Conservation (phyloP, 2,113 vertebrate species). For the Pitta sordida region DNA sequence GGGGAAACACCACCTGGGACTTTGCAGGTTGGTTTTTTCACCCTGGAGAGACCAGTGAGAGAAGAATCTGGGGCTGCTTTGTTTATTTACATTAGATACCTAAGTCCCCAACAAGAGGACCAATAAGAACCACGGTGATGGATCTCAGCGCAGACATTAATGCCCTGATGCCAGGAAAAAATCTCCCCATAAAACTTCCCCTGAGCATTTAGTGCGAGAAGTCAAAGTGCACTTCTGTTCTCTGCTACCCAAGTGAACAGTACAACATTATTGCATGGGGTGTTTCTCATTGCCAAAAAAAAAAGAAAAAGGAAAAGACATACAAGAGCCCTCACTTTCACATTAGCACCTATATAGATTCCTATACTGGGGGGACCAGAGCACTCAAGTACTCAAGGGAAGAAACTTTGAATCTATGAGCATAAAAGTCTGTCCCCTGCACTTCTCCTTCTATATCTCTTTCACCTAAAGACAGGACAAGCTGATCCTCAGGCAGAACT, state of each 20-base stretch:
- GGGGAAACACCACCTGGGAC: background rate
- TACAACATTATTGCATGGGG: background rate
- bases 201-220: background rate
- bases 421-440: background rate
- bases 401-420: background rate
- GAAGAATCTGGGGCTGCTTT: background rate
- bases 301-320: accelerated
- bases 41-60: background rate
- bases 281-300: background rate
- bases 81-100: background rate
- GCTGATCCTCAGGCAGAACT: background rate
- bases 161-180: background rate
- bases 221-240: background rate
- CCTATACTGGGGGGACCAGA: background rate
- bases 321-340: background rate
- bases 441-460: background rate
- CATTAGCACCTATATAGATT: background rate
- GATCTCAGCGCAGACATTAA: background rate
- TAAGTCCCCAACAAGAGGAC: background rate
- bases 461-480: background rate
- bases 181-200: background rate
- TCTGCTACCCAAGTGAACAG: background rate
- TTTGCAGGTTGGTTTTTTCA: background rate
- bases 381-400: background rate
- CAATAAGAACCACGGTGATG: background rate